phyloP scores from a whole-genome alignment of 30 jellyfish, hydroid and myxozoan species.

The Aurelia aurita complex sp. Pacific region DNA sequence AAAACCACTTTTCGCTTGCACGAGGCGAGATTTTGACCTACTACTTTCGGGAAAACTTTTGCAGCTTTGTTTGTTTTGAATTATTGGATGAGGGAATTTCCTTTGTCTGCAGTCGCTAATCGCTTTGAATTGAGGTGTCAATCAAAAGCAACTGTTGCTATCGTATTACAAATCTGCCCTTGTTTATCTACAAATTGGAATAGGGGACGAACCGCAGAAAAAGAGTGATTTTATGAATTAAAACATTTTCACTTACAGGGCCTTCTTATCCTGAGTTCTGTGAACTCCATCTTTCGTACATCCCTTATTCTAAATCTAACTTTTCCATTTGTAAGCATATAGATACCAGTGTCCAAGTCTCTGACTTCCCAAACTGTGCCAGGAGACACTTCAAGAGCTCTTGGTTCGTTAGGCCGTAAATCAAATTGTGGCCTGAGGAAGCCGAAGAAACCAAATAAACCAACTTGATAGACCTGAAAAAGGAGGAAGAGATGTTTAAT shows the following conservation, averaged over 20 bases:
- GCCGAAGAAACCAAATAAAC: slow-evolving; percentile 11
- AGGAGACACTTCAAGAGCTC: slow-evolving; percentile 56
- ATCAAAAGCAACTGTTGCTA: too few relatives aligned
- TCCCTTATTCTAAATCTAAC: slow-evolving; percentile 29
- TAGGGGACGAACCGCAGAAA: too few relatives aligned
- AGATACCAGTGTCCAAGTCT: slow-evolving; percentile 64
- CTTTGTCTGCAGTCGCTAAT: too few relatives aligned
- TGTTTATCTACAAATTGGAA: too few relatives aligned
- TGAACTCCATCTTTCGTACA: background rate
- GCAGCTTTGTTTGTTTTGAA: too few relatives aligned
- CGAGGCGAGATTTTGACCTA: too few relatives aligned
- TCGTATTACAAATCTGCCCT: too few relatives aligned
- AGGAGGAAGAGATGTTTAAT: too few relatives aligned
- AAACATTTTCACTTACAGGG: slow-evolving; percentile 25
- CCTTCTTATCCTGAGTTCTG: slow-evolving; percentile 35
- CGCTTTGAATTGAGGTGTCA: too few relatives aligned
- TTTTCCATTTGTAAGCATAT: slow-evolving; percentile 56
- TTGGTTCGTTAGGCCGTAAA: slow-evolving; percentile 86
- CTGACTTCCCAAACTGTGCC: slow-evolving; percentile 72
- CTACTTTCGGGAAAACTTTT: too few relatives aligned
- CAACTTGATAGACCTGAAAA: slow-evolving; percentile 28
- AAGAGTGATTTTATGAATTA: background rate
- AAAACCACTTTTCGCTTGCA: too few relatives aligned
- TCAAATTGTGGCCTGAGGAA: slow-evolving; percentile 42
- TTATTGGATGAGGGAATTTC: too few relatives aligned